A percentile compares a stretch with the other conserved stretches of the same genome.
phyloP scores from a whole-genome alignment of 2,113 vertebrate genomes.

The Scomber japonicus region DNA sequence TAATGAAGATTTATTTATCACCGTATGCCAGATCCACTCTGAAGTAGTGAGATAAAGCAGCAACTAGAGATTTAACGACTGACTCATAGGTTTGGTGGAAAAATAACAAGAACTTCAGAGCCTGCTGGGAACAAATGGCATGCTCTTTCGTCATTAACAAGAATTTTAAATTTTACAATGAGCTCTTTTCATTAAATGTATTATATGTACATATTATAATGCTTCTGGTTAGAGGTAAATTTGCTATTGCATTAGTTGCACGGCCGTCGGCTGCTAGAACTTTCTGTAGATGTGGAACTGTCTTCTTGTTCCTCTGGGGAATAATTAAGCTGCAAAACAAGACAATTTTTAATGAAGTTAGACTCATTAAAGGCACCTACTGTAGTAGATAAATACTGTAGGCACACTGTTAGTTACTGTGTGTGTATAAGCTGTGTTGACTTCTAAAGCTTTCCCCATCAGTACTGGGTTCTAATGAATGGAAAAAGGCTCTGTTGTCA shows the following conservation, averaged over 20 bases:
- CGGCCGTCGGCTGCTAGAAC: neutral
- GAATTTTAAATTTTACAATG: neutral
- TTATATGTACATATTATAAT: no score
- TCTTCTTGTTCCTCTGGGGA: slow-evolving; percentile 20
- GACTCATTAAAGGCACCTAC: slow-evolving; percentile 24
- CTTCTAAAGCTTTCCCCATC: slow-evolving; percentile 14
- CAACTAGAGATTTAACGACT: neutral
- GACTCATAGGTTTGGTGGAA: neutral
- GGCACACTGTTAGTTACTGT: slow-evolving; percentile 24
- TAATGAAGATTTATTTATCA: slow-evolving; percentile 30
- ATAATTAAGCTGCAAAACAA: slow-evolving; percentile 42
- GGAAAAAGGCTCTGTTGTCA: slow-evolving; percentile 23
- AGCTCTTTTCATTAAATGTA: no score
- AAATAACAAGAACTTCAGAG: neutral
- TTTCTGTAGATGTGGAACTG: slow-evolving; percentile 5
- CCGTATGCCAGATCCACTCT: neutral
- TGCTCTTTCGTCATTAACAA: neutral
- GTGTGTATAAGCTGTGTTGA: slow-evolving; percentile 35
- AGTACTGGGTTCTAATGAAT: slow-evolving; percentile 29
- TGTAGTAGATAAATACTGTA: slow-evolving; percentile 8
- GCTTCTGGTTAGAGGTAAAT: neutral
- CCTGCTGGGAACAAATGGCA: neutral
- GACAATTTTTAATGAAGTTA: slow-evolving; percentile 37
- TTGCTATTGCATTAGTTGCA: neutral
- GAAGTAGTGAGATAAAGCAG: slow-evolving; percentile 11